Base-by-base conservation (phyloP, 2,113 vertebrate genomes). In the Sander vitreus region DNA sequence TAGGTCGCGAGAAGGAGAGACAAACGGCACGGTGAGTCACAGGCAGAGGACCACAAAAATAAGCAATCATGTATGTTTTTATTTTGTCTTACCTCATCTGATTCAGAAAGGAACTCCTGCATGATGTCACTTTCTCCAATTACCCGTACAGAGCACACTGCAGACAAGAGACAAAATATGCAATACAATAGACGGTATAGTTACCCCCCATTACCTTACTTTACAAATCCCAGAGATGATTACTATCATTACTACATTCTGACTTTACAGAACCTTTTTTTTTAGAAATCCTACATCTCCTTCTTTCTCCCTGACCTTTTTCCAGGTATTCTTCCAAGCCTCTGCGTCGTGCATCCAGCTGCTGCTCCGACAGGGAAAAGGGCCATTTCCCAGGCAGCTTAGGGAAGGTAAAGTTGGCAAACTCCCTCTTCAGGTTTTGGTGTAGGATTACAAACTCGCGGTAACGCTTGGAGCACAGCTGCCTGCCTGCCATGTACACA, bases 61-160 rank as follows among this genome's bases (percentile, higher is more conserved):
- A 59, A 1, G 33, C 45, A 23, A 30, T 51, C 0, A 15, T 1
- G 2, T 2, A 1, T 11, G 0, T 57, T 33, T 67, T 33, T 59
- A 14, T 13, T 19, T 66, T 66, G 54, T 63, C 60, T 90, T 91
- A 99, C 98, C 96, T 99, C 98, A 5, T 99, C 98, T 0, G 98
- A 98, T 85, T 99, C 98, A 0, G 98, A 99, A 14, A 99, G 93
- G 93, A 99, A 99, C 73, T 99, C 98, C 83, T 99, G 98, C 97
- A 99, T 97, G 92, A 99, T 96, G 89, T 99, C 98, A 21, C 98
- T 99, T 94, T 99, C 98, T 21, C 98, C 98, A 18, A 99, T 98
- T 62, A 98, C 96, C 8, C 97, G 96, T 57, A 99, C 97, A 2
- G 98, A 99, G 73, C 98, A 99, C 14, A 99, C 98, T 99, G 93